Evolutionary conservation across 2,113 vertebrate genomes (phyloP).

Genomic region (Antennarius striatus): DNA sequence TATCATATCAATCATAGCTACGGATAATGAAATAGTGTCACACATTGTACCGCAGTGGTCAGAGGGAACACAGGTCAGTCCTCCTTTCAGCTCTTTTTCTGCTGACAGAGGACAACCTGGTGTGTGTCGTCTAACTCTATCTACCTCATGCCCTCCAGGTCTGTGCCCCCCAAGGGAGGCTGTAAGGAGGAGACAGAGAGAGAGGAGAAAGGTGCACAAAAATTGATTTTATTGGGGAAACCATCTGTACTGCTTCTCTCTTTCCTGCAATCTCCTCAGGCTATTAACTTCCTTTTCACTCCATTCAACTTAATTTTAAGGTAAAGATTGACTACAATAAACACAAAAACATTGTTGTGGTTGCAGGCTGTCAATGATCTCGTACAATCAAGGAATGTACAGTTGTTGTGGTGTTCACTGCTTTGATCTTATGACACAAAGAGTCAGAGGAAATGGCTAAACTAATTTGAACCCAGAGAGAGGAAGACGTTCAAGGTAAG

Average conservation of each 20-base stretch:
- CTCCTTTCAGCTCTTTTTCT: slow-evolving; percentile 73
- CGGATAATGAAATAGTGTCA: background rate
- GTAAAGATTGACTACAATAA: no score
- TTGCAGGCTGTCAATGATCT: no score
- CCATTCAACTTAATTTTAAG: no score
- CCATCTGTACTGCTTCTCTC: background rate
- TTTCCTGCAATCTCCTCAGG: slow-evolving; percentile 1
- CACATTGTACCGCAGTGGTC: slow-evolving; percentile 41
- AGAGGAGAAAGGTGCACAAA: slow-evolving; percentile 29
- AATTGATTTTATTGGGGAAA: slow-evolving; percentile 12
- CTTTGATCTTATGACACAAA: no score
- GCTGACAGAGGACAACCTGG: slow-evolving; percentile 69
- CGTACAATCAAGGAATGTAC: no score
- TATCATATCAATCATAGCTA: no score
- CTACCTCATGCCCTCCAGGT: slow-evolving; percentile 53
- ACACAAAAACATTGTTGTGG: no score
- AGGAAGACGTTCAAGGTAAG: background rate
- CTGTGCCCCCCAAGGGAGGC: slow-evolving; percentile 27
- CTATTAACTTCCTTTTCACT: background rate
- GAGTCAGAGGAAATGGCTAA: no score
- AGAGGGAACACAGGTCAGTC: slow-evolving; percentile 56
- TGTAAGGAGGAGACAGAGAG: slow-evolving; percentile 1
- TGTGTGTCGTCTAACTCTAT: slow-evolving; percentile 63
- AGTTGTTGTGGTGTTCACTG: no score
- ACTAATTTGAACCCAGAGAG: no score